phyloP scores from a whole-genome alignment of 2,888 invertebrate genomes.

The Meliscaeva auricollis region DNA sequence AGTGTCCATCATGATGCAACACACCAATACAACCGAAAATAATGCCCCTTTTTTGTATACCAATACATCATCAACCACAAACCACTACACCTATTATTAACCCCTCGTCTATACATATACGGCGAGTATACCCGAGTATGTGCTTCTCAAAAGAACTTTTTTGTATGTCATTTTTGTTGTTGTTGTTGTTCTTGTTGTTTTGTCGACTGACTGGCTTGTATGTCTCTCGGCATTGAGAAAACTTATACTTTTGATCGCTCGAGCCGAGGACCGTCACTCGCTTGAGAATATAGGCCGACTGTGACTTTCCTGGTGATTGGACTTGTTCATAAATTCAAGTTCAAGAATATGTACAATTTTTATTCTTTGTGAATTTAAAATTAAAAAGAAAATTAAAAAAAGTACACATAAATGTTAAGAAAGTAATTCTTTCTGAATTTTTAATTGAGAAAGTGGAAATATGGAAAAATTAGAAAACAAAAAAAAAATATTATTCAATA shows the following conservation, averaged over 20 bases:
- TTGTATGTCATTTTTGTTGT: slow-evolving; percentile 40
- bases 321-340: slow-evolving; percentile 70
- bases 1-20: slow-evolving; percentile 65
- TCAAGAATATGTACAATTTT: slow-evolving; percentile 68
- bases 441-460: background rate
- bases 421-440: background rate
- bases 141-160: slow-evolving; percentile 60
- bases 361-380: slow-evolving; percentile 16
- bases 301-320: slow-evolving; percentile 73
- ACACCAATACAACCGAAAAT: slow-evolving; percentile 28
- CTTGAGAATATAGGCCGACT: slow-evolving; percentile 72
- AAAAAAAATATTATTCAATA: background rate
- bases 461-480: slow-evolving; percentile 1
- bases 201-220: slow-evolving; percentile 33
- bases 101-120: slow-evolving; percentile 1
- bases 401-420: slow-evolving; percentile 1
- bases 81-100: slow-evolving; percentile 34
- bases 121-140: background rate
- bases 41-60: slow-evolving; percentile 42
- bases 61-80: slow-evolving; percentile 27
- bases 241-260: slow-evolving; percentile 69
- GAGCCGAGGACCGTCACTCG: slow-evolving; percentile 59
- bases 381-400: slow-evolving; percentile 18
- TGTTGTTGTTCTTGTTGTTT: slow-evolving; percentile 14
- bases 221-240: slow-evolving; percentile 66